Base-by-base conservation (phyloP, 2,888 invertebrate genomes). In the Drosophila differens region DNA sequence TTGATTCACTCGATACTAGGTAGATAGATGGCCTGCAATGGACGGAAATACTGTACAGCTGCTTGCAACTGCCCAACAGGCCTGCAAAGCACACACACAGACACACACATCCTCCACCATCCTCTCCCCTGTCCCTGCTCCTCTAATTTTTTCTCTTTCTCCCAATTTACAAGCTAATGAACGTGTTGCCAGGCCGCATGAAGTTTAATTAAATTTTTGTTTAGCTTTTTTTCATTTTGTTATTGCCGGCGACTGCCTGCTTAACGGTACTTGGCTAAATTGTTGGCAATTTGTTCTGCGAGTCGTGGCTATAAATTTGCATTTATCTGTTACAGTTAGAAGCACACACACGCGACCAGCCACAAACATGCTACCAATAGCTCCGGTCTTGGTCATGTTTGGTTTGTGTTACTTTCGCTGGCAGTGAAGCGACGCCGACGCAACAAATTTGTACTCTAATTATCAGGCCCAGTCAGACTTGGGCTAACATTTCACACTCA, bases 311-410 rank as follows among this genome's bases (percentile, higher is more conserved):
- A 84, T 91, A 87, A 87, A 82, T 86, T 84, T 91, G 90, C 91
- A 89, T 84, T 82, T 82, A 91, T 84, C 87, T 72, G 74, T 80
- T 84, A 91, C 87, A 84, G 90, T 91, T 87, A 90, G 66, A 63
- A 64, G 62, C 82, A 84, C 87, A 79, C 85, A 87, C 74, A 47
- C 25, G 47, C 16, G 47, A 47, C 47, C 47, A 58, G 71, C 81
- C 82, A 82, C 72, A 82, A 73, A 39, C 35, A 62, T 22, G 19
- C 47, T 12, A 47, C 62, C 32, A 59, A 62, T 57, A 44, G 41
- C 53, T 44, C 28, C 28, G 22, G 39, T 75, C 71, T 71, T 80
- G 64, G 71, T 60, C 72, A 66, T 55, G 62, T 71, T 71, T 58
- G 66, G 51, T 71, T 79, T 60, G 25, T 44, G 37, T 68, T 81